These are phyloP conservation scores for Hestina assimilis DNA, from an alignment of 1,140 invertebrate species.

Conservation along the genomic window DNA sequence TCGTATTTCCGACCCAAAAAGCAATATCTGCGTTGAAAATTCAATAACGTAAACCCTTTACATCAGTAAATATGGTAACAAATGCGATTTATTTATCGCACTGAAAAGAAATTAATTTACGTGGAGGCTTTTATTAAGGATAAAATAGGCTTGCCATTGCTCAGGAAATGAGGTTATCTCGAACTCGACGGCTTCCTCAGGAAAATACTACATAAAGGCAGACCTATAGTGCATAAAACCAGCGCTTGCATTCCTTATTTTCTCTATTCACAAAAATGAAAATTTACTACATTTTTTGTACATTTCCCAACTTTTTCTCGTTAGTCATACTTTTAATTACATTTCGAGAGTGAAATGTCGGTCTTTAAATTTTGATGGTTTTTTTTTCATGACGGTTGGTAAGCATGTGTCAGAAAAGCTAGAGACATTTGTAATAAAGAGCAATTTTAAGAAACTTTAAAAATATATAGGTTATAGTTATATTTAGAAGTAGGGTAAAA, in stretches of 20 bases:
- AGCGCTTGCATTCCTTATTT: constrained; percentile 1
- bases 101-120: constrained; percentile 31
- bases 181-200: constrained; percentile 29
- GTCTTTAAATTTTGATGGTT: too few relatives aligned
- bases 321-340: too few relatives aligned
- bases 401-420: too few relatives aligned
- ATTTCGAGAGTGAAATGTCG: too few relatives aligned
- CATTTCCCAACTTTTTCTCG: too few relatives aligned
- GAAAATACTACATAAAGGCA: constrained; percentile 10
- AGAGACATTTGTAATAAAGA: too few relatives aligned
- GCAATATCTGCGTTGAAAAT: not conserved
- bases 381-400: too few relatives aligned
- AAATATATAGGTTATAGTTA: too few relatives aligned
- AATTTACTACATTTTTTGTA: not conserved
- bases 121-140: constrained; percentile 27
- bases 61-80: constrained; percentile 17
- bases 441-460: too few relatives aligned
- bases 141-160: constrained; percentile 26
- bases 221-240: not conserved
- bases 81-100: constrained; percentile 23
- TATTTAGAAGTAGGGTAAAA: too few relatives aligned
- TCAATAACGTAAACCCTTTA: constrained; percentile 5
- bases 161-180: constrained; percentile 43
- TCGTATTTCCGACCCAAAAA: too few relatives aligned
- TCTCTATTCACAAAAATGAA: not conserved